These are phyloP conservation scores for Narcine bancroftii DNA, from an alignment of 2,113 vertebrate genomes.

Conservation along the genomic window DNA sequence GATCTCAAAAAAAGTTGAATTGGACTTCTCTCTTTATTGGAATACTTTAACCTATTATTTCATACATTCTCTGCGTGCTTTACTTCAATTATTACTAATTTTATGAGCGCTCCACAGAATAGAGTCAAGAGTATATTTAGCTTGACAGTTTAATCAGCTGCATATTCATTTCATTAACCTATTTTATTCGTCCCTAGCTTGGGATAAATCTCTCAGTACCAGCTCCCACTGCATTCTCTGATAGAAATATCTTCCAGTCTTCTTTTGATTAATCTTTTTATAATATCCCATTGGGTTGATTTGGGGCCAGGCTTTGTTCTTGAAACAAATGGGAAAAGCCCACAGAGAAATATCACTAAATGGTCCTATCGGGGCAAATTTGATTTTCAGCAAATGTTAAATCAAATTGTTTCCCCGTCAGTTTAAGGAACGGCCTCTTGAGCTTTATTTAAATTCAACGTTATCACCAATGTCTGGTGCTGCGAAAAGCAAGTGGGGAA, in stretches of 20 bases:
- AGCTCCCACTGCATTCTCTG: neutral
- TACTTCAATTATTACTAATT: neutral
- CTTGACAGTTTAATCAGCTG: conserved; percentile 1
- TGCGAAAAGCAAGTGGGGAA: too few relatives aligned
- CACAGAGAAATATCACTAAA: neutral
- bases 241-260: conserved; percentile 7
- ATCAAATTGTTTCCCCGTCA: neutral
- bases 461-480: too few relatives aligned
- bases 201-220: neutral
- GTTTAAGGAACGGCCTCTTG: neutral
- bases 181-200: neutral
- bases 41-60: neutral
- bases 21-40: neutral
- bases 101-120: too few relatives aligned
- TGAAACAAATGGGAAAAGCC: neutral
- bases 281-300: conserved; percentile 1
- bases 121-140: neutral
- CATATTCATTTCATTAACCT: neutral
- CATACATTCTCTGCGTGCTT: neutral
- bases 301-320: neutral
- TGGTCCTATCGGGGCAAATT: neutral
- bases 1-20: neutral
- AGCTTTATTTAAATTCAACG: conserved; percentile 16
- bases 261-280: conserved; percentile 33
- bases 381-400: neutral